Evolutionary conservation across 2,797 vertebrate species (phyloP).

Genomic region (Rhinatrema bivittatum): DNA sequence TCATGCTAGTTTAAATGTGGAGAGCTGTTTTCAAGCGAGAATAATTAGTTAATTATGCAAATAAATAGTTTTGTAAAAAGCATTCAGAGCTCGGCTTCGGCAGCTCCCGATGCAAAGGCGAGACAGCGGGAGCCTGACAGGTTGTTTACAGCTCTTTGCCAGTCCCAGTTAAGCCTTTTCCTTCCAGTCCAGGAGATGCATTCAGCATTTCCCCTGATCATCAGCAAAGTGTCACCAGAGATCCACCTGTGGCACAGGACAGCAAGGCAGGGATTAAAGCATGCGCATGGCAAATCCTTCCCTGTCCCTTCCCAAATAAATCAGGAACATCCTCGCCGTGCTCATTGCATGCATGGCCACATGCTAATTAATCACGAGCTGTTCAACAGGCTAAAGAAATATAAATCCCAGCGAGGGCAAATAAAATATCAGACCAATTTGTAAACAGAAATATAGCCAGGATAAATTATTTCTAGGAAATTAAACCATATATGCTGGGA

Average conservation of each 20-base stretch:
- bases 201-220: too few relatives aligned
- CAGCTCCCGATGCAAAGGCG: conserved; percentile 6
- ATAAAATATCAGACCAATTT: too few relatives aligned
- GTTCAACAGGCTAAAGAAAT: too few relatives aligned
- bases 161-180: not conserved
- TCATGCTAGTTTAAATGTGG: conserved; percentile 16
- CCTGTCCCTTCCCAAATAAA: conserved; percentile 1
- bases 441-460: too few relatives aligned
- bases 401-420: too few relatives aligned
- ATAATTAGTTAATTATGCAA: conserved; percentile 29
- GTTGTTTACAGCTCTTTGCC: not conserved
- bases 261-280: conserved; percentile 24
- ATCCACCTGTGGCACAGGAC: conserved; percentile 18
- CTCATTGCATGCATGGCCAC: conserved; percentile 2
- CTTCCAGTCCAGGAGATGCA: conserved; percentile 13
- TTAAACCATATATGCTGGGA: too few relatives aligned
- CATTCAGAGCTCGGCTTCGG: conserved; percentile 4
- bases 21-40: conserved; percentile 10
- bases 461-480: too few relatives aligned
- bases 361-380: too few relatives aligned
- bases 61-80: conserved; percentile 7
- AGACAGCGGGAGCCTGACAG: not conserved
- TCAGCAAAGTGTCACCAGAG: conserved; percentile 22
- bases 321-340: conserved; percentile 16
- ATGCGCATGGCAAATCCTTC: conserved; percentile 10